Evolutionary conservation across 1,140 invertebrate genomes (phyloP), one percentile per base, ranked within the genome.

Genomic region (Ladona fulva): DNA sequence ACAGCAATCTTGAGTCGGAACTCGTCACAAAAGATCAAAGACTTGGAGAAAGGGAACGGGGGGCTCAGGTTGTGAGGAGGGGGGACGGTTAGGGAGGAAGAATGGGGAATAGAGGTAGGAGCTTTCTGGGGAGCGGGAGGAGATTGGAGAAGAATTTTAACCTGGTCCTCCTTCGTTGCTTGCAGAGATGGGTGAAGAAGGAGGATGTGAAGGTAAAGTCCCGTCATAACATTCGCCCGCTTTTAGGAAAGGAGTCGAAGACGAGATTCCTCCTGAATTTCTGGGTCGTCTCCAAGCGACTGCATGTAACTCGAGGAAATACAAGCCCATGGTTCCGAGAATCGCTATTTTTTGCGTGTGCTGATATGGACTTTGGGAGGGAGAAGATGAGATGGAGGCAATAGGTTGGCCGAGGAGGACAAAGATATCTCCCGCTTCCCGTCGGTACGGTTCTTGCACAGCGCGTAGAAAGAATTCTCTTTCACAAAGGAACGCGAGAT

Each of bases 11-110:
- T 66, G 52, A 66, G 52, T 16, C 52, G 52, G 52, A 66, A 66
- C 52, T 66, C 52, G 52, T 66, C 52, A 66, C 52, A 66, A 66
- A 66, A 66, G 52, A 66, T 66, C 52, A 66, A 66, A 66, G 52
- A 66, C 52, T 12, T 66, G 52, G 52, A 22, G n/a, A 66, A 22
- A 66, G 52, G 44, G 19, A 19, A 19, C 44, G 44, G 44, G 52
- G 52, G 52, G 52, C 5, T 5, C n/a, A 22, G 52, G 52, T 66
- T 66, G 52, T 66, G 52, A 66, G 3, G 52, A 22, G 12, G 52
- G 52, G n/a, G 12, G 19, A 52, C 44, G 44, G 44, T 10, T 10
- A 52, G 44, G 19, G 44, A 52, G 44, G 44, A 52, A 19, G 44
- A 52, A 19, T 52, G 44, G 19, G 19, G 44, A 52, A 19, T n/a